Evolutionary conservation across 2,797 vertebrate species (phyloP).

Genomic region (Ptychadena robeensis): DNA sequence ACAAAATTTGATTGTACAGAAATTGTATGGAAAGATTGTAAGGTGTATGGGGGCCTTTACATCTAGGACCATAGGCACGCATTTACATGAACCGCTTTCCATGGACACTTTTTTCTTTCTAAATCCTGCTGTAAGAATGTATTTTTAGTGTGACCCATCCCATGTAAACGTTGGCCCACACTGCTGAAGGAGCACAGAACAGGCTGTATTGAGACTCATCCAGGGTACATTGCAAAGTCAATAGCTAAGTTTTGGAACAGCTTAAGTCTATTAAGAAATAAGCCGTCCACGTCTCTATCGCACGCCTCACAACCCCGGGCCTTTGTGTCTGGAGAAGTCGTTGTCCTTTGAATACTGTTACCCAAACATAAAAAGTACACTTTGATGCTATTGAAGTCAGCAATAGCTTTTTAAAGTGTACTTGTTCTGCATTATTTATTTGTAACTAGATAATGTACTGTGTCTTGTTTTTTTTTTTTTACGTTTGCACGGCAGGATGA

Average conservation of each 20-base stretch:
- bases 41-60: too few relatives aligned
- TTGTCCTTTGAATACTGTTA: neutral
- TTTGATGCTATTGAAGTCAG: neutral
- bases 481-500: neutral
- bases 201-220: neutral
- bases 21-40: too few relatives aligned
- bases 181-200: neutral
- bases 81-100: too few relatives aligned
- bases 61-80: too few relatives aligned
- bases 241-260: neutral
- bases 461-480: too few relatives aligned
- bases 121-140: neutral
- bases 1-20: too few relatives aligned
- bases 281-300: neutral
- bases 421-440: slow-evolving; percentile 16
- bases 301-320: neutral
- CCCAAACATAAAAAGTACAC: neutral
- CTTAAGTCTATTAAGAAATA: neutral
- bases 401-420: neutral
- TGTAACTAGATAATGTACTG: neutral
- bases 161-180: neutral
- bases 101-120: neutral
- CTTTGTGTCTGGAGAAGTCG: neutral
- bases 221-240: neutral
- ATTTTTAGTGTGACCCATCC: neutral